Percentiles rank a stretch among this genome's conserved stretches.
These are phyloP conservation scores for Cecropterus lyciades DNA, from an alignment of 1,140 invertebrate genomes.

Conservation along the genomic window DNA sequence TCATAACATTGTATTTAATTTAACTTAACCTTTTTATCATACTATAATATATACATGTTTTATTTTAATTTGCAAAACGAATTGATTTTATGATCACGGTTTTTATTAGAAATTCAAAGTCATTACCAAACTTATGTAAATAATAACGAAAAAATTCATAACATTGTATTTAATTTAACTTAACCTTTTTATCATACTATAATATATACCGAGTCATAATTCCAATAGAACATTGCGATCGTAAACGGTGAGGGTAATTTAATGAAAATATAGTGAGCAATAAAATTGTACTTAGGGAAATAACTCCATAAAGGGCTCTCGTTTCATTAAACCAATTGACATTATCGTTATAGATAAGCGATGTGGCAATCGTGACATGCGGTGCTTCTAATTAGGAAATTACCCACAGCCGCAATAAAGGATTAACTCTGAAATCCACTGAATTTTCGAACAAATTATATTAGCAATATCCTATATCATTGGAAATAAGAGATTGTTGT, in stretches of 20 bases:
- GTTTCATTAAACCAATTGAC: constrained; percentile 33
- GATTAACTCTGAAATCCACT: constrained; percentile 4
- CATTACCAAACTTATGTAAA: no score
- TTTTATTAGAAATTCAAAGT: no score
- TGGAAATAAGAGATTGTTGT: no score
- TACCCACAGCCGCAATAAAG: constrained; percentile 15
- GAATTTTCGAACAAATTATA: not conserved
- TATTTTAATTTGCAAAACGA: no score
- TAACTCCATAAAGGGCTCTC: constrained; percentile 26
- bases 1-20: no score
- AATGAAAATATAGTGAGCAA: constrained; percentile 10
- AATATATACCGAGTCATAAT: no score
- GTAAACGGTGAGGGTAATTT: constrained; percentile 8
- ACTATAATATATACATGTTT: no score
- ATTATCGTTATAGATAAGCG: constrained; percentile 32
- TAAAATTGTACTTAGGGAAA: constrained; percentile 26
- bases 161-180: no score
- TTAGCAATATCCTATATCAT: not conserved
- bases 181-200: no score
- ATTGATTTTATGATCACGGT: no score
- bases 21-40: no score
- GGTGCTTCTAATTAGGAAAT: constrained; percentile 30
- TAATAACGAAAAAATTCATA: no score
- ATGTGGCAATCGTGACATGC: constrained; percentile 14
- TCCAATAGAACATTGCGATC: constrained; percentile 1